Percentiles rank a stretch among this genome's conserved stretches.
Conservation (phyloP, 2,888 invertebrate genomes). For the Clunio marinus region DNA sequence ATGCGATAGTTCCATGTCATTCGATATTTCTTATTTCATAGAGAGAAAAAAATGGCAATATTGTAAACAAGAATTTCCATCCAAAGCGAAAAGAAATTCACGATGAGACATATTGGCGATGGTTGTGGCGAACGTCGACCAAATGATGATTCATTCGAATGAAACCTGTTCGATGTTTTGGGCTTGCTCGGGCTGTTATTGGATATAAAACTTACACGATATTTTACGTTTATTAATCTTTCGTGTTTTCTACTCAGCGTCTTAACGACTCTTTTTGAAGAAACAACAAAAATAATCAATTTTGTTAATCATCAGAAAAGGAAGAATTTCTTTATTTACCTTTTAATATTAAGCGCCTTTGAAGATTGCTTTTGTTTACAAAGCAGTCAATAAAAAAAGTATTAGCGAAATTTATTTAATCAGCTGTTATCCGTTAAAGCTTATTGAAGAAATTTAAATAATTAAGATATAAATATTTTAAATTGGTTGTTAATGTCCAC, state of each 20-base stretch:
- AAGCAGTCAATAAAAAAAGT: constrained; percentile 17
- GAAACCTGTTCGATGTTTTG: neutral
- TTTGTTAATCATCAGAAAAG: neutral
- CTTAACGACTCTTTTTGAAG: neutral
- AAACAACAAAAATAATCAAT: neutral
- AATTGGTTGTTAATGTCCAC: constrained; percentile 16
- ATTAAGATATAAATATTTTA: constrained; percentile 36
- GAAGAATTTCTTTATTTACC: no score
- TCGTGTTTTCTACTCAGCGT: neutral
- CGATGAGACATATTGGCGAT: no score
- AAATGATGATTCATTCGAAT: neutral
- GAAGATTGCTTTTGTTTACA: neutral
- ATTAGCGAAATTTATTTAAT: no score
- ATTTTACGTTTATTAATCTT: no score
- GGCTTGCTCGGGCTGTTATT: neutral
- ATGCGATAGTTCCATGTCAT: no score
- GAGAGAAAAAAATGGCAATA: no score
- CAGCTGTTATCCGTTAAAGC: constrained; percentile 26
- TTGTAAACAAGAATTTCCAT: no score
- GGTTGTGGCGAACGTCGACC: neutral
- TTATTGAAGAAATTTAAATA: constrained; percentile 28
- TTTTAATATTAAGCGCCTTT: neutral
- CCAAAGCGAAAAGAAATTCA: no score
- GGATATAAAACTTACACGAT: neutral
- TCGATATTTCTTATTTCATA: no score